phyloP scores from a whole-genome alignment of 2,797 vertebrate species.

The Artibeus jamaicensis region DNA sequence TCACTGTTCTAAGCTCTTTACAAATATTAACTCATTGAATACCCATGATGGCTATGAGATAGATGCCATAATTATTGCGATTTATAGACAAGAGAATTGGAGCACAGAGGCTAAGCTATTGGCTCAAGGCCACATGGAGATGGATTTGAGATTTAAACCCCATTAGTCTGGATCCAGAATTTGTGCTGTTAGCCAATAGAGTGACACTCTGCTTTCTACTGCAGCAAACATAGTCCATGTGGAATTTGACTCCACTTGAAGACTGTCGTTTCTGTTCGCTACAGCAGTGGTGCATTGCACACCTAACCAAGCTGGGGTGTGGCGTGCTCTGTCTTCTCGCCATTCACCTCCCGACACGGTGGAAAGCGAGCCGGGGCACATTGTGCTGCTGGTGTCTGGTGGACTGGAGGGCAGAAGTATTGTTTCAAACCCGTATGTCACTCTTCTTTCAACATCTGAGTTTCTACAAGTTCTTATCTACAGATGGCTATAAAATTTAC shows the following conservation, averaged over 20 bases:
- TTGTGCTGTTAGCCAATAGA: neutral
- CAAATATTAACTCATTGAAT: neutral
- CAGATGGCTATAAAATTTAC: slow-evolving; percentile 45
- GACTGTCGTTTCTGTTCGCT: neutral
- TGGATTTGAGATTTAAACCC: neutral
- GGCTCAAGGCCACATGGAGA: neutral
- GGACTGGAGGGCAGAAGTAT: neutral
- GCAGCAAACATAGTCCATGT: neutral
- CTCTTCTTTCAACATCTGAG: slow-evolving; percentile 70
- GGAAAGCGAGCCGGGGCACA: neutral
- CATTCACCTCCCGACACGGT: neutral
- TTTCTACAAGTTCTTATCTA: slow-evolving; percentile 44
- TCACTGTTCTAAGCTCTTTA: neutral
- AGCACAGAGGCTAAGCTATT: neutral
- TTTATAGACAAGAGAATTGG: neutral
- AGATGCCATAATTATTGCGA: neutral
- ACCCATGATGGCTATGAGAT: neutral
- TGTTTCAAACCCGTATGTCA: slow-evolving; percentile 4
- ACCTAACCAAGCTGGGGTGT: neutral
- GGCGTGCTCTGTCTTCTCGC: neutral
- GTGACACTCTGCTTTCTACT: neutral
- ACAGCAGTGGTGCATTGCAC: neutral
- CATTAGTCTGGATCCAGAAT: neutral
- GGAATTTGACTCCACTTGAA: neutral
- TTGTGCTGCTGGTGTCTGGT: neutral